Evolutionary conservation across 2,888 invertebrate genomes (phyloP).

Genomic region (Drosophila merina): DNA sequence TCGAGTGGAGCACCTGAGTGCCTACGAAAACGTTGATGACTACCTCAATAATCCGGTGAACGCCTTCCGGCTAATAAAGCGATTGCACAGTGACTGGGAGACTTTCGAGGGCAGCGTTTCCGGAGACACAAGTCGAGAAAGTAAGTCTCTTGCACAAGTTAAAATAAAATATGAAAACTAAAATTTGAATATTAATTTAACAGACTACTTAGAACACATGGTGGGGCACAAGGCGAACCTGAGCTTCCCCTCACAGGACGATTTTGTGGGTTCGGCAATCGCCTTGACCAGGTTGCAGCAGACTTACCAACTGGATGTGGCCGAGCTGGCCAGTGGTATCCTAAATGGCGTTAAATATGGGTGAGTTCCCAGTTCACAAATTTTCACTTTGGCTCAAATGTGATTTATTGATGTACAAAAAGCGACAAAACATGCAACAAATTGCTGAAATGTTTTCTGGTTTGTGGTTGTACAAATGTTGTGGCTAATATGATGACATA

Average conservation of each 20-base stretch:
- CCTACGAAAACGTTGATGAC: slow-evolving; percentile 88
- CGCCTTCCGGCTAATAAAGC: slow-evolving; percentile 96
- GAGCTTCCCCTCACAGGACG: slow-evolving; percentile 95
- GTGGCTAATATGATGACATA: background rate
- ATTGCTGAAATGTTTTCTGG: background rate
- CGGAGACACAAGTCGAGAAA: slow-evolving; percentile 86
- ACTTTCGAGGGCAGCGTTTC: slow-evolving; percentile 90
- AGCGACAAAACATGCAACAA: background rate
- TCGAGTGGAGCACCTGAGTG: slow-evolving; percentile 90
- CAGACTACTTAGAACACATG: slow-evolving; percentile 90
- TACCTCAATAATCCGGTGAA: slow-evolving; percentile 97
- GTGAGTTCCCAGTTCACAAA: slow-evolving; percentile 80
- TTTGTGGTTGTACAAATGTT: slow-evolving; percentile 1
- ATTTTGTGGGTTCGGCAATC: slow-evolving; percentile 96
- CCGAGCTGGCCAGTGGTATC: slow-evolving; percentile 93
- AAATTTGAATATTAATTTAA: background rate
- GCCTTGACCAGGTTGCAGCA: slow-evolving; percentile 97
- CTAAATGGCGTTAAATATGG: slow-evolving; percentile 94
- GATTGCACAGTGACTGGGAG: slow-evolving; percentile 96
- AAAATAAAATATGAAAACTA: background rate
- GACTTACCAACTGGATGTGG: slow-evolving; percentile 95
- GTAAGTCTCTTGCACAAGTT: slow-evolving; percentile 29
- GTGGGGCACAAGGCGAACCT: slow-evolving; percentile 88
- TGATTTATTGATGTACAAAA: background rate
- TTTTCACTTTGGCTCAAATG: background rate